A percentile compares a stretch with the other conserved stretches of the same genome.
Evolutionary conservation across 2,113 vertebrate genomes (phyloP).

Genomic region (Callopanchax toddi): DNA sequence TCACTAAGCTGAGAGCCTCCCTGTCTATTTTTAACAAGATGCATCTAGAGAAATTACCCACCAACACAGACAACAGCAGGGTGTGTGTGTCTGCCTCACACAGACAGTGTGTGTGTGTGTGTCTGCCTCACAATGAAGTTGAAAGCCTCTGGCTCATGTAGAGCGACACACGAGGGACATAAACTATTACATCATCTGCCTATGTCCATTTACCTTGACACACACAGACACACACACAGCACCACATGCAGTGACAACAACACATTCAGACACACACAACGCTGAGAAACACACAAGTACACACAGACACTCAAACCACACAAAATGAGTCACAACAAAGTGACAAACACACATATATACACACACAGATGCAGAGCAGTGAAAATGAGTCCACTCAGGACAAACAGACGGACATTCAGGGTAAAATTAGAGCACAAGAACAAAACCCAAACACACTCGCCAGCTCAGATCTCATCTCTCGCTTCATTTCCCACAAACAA

Average conservation of each 20-base stretch:
- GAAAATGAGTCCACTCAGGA: background rate
- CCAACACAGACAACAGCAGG: slow-evolving; percentile 16
- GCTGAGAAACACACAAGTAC: slow-evolving; percentile 6
- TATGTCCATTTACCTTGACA: slow-evolving; percentile 38
- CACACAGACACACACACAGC: slow-evolving; percentile 9
- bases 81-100: too few species aligned
- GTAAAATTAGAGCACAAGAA: background rate
- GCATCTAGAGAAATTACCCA: slow-evolving; percentile 23
- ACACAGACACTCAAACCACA: slow-evolving; percentile 4
- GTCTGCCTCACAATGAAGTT: slow-evolving; percentile 15
- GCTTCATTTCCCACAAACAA: slow-evolving; percentile 48
- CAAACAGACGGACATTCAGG: background rate
- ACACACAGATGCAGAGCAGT: background rate
- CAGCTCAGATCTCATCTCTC: slow-evolving; percentile 28
- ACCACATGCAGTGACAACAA: slow-evolving; percentile 26
- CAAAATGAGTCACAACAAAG: background rate
- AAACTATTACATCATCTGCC: slow-evolving; percentile 53
- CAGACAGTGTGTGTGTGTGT: slow-evolving; percentile 6
- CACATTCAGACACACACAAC: slow-evolving; percentile 15
- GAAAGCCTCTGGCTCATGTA: slow-evolving; percentile 33
- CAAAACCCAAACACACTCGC: rapidly evolving
- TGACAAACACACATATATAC: too few species aligned
- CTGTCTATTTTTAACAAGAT: slow-evolving; percentile 19
- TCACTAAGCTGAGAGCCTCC: slow-evolving; percentile 18
- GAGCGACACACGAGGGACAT: slow-evolving; percentile 36